Conservation (phyloP, 2,888 invertebrate species). For the Lasioglossum pauxillum region DNA sequence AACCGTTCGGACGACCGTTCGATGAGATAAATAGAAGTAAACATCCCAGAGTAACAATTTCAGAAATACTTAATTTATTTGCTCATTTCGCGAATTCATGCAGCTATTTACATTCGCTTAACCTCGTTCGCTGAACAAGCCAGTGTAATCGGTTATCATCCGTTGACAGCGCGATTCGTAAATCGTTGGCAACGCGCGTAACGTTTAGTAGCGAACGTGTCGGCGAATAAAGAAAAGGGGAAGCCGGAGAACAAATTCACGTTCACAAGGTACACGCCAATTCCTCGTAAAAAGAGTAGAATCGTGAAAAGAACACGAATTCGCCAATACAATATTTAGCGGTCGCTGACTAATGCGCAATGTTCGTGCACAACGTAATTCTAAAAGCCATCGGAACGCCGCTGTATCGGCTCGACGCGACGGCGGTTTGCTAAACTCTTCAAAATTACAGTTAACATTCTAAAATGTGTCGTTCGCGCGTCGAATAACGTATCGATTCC, state of each 20-base stretch:
- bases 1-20: no score
- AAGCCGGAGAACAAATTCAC: constrained; percentile 21
- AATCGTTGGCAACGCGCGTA: background rate
- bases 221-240: background rate
- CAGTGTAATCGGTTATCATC: background rate
- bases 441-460: constrained; percentile 51
- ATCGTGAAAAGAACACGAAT: constrained; percentile 30
- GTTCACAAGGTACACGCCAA: constrained; percentile 16
- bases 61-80: constrained; percentile 7
- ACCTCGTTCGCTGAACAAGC: background rate
- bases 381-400: constrained; percentile 32
- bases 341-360: constrained; percentile 41
- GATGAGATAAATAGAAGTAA: background rate
- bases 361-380: constrained; percentile 49
- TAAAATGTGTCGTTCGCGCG: constrained; percentile 38
- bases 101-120: background rate
- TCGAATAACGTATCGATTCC: constrained; percentile 13
- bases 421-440: constrained; percentile 42
- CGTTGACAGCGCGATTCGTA: background rate
- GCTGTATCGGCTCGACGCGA: constrained; percentile 34
- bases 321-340: constrained; percentile 45
- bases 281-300: constrained; percentile 36
- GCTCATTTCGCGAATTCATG: background rate
- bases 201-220: background rate
- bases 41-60: background rate